phyloP scores from a whole-genome alignment of 2,113 vertebrate species.

The Megalops atlanticus region DNA sequence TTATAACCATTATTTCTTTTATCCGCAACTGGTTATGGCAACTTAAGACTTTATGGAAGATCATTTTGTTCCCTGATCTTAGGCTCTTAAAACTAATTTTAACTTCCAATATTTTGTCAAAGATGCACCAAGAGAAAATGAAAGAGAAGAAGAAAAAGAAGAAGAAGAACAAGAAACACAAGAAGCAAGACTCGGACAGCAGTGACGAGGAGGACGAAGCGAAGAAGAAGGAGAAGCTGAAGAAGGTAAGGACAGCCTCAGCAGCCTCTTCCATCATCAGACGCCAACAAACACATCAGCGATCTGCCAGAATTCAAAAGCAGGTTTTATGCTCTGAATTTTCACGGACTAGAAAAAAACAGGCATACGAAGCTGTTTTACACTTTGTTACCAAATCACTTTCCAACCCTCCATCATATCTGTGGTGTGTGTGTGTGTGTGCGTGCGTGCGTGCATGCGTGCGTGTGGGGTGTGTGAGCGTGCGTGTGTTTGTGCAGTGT shows the following conservation, averaged over 20 bases:
- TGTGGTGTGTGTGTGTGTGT: too few species aligned
- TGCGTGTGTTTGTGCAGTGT: too few species aligned
- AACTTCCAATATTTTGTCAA: constrained; percentile 12
- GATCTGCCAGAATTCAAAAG: too few species aligned
- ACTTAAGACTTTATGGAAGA: not conserved
- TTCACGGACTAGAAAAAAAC: too few species aligned
- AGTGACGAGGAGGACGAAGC: constrained; percentile 88
- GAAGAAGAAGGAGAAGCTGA: constrained; percentile 91
- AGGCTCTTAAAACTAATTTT: not conserved
- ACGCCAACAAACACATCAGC: too few species aligned
- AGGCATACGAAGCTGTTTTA: too few species aligned
- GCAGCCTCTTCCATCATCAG: not conserved
- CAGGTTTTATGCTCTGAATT: too few species aligned
- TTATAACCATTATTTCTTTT: not conserved
- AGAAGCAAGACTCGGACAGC: constrained; percentile 81
- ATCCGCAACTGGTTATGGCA: not conserved
- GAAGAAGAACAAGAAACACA: constrained; percentile 71
- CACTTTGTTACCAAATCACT: too few species aligned
- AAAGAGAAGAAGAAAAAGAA: constrained; percentile 88
- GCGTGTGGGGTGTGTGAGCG: too few species aligned
- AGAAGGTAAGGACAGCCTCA: constrained; percentile 74
- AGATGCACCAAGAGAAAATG: constrained; percentile 94
- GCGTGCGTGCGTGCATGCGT: too few species aligned
- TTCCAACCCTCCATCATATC: too few species aligned
- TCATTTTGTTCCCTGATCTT: not conserved